These are phyloP conservation scores for Pseudopodoces humilis DNA, from an alignment of 2,113 vertebrate genomes.

Conservation along the genomic window DNA sequence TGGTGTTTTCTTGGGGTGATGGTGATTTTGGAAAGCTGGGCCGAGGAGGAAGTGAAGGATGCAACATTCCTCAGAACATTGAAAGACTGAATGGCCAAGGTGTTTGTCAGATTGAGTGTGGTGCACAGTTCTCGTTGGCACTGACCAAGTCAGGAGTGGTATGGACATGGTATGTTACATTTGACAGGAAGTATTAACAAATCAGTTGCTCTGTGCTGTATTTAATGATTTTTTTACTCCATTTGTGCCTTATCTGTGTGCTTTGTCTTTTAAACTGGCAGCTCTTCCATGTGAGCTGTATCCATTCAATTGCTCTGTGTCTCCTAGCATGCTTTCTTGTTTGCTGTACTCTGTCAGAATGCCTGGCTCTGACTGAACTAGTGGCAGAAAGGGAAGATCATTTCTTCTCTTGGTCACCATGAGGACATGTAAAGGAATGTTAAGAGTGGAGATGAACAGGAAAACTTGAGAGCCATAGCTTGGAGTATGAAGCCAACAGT, in stretches of 20 bases:
- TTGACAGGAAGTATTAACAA: neutral
- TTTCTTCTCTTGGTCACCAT: neutral
- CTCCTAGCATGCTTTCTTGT: neutral
- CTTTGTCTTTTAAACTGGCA: neutral
- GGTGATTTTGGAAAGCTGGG: slow-evolving; percentile 98
- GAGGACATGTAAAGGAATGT: neutral
- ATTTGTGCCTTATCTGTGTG: neutral
- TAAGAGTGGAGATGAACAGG: neutral
- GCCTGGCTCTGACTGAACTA: neutral
- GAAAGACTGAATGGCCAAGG: slow-evolving; percentile 94
- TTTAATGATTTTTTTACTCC: neutral
- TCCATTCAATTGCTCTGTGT: neutral
- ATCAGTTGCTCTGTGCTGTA: neutral
- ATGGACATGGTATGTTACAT: slow-evolving; percentile 90
- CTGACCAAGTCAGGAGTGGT: slow-evolving; percentile 97
- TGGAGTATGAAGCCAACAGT: neutral
- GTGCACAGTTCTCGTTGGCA: slow-evolving; percentile 96
- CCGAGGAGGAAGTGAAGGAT: slow-evolving; percentile 96
- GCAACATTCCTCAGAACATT: slow-evolving; percentile 98
- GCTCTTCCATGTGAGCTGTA: neutral
- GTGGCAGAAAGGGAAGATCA: neutral
- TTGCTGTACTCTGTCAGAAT: neutral
- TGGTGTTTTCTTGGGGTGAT: slow-evolving; percentile 99
- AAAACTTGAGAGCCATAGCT: neutral
- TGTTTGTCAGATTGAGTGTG: slow-evolving; percentile 97